phyloP scores from a whole-genome alignment of 2,888 invertebrate species.

The Patella depressa region DNA sequence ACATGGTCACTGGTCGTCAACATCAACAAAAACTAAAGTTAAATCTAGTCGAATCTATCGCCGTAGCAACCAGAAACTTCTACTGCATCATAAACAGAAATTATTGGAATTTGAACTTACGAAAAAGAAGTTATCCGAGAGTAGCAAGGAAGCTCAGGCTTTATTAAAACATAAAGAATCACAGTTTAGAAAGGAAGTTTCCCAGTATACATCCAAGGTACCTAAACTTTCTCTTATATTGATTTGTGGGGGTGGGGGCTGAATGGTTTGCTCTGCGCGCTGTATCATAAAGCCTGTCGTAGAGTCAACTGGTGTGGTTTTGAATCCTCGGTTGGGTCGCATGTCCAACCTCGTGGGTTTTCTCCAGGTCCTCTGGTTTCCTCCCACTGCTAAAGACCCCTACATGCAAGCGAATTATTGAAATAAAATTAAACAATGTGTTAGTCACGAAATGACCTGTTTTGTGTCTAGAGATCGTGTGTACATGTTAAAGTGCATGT shows the following conservation, averaged over 20 bases:
- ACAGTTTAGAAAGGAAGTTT: conserved; percentile 76
- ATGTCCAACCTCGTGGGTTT: too few relatives aligned
- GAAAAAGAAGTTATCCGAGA: conserved; percentile 56
- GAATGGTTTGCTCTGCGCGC: too few relatives aligned
- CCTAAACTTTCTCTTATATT: conserved; percentile 5
- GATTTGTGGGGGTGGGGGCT: too few relatives aligned
- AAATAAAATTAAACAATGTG: too few relatives aligned
- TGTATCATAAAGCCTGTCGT: too few relatives aligned
- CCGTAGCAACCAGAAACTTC: conserved; percentile 78
- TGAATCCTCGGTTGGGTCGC: too few relatives aligned
- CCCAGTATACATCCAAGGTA: conserved; percentile 77
- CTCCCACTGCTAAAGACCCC: too few relatives aligned
- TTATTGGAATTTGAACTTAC: conserved; percentile 79
- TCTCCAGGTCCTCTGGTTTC: too few relatives aligned
- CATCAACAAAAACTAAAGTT: conserved; percentile 46
- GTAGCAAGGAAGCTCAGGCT: conserved; percentile 33
- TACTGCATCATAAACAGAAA: conserved; percentile 79
- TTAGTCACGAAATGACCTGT: too few relatives aligned
- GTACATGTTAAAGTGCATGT: too few relatives aligned
- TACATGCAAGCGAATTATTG: too few relatives aligned
- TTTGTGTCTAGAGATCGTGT: background rate
- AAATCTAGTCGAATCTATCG: conserved; percentile 60
- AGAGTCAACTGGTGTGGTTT: too few relatives aligned
- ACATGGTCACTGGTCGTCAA: conserved; percentile 81
- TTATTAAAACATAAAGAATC: conserved; percentile 75